phyloP scores from a whole-genome alignment of 2,113 vertebrate genomes.

The Malaclemys terrapin region DNA sequence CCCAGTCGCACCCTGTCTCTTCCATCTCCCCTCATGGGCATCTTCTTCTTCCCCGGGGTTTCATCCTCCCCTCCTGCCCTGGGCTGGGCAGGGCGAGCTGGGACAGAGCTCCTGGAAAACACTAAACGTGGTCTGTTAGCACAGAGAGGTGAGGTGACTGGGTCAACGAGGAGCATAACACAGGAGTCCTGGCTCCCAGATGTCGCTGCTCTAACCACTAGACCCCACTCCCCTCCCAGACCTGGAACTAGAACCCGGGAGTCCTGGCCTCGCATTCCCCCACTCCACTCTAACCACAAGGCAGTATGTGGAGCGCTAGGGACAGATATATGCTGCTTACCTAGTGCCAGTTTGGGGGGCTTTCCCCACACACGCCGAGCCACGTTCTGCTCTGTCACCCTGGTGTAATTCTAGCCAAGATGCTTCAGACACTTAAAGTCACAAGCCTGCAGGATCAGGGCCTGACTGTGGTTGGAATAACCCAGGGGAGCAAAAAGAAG shows the following conservation, averaged over 20 bases:
- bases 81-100: background rate
- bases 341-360: background rate
- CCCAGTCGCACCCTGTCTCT: background rate
- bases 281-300: background rate
- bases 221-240: background rate
- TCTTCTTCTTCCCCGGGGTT: background rate
- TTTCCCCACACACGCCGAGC: background rate
- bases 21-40: background rate
- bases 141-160: background rate
- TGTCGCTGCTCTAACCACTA: background rate
- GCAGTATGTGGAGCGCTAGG: background rate
- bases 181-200: background rate
- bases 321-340: background rate
- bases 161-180: background rate
- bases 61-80: background rate
- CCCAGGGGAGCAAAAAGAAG: too few relatives aligned
- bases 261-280: background rate
- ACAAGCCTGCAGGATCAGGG: background rate
- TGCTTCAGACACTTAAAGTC: background rate
- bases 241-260: background rate
- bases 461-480: background rate
- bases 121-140: background rate
- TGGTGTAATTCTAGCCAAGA: background rate
- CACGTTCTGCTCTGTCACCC: background rate
- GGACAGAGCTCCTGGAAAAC: background rate